Conservation (phyloP, 2,888 invertebrate species). For the Norana najaformis region DNA sequence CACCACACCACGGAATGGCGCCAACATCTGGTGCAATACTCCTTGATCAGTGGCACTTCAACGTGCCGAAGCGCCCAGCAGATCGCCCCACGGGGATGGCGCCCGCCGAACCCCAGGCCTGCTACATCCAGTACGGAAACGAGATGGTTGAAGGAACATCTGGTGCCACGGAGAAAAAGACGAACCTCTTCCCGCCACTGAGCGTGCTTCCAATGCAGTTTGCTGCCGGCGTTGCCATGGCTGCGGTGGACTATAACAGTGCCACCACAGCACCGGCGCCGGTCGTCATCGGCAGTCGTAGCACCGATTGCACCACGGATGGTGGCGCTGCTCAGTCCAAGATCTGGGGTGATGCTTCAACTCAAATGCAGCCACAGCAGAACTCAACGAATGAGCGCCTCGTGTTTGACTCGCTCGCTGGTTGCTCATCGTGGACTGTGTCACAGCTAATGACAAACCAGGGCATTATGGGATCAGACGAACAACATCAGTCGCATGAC, state of each 20-base stretch:
- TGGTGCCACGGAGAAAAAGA: neutral
- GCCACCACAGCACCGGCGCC: neutral
- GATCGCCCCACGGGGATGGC: neutral
- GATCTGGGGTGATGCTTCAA: neutral
- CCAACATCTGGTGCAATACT: slow-evolving; percentile 1
- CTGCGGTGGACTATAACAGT: slow-evolving; percentile 18
- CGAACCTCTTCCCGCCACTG: slow-evolving; percentile 20
- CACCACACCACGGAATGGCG: neutral
- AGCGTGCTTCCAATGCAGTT: slow-evolving; percentile 26
- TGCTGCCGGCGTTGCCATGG: slow-evolving; percentile 8
- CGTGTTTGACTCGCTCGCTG: slow-evolving; percentile 17
- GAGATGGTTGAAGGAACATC: neutral
- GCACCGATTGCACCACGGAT: neutral
- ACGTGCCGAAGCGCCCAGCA: neutral
- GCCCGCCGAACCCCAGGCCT: neutral
- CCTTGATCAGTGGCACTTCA: slow-evolving; percentile 19
- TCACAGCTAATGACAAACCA: slow-evolving; percentile 23
- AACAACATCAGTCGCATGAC: slow-evolving; percentile 9
- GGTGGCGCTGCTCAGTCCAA: neutral
- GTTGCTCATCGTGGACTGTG: slow-evolving; percentile 18
- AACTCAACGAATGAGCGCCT: slow-evolving; percentile 18
- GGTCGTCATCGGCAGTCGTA: neutral
- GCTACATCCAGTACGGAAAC: slow-evolving; percentile 20
- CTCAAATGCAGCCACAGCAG: slow-evolving; percentile 10
- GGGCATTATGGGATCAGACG: slow-evolving; percentile 19